Base-by-base conservation (phyloP, 1,140 invertebrate genomes). In the Lordiphosa mommai region DNA sequence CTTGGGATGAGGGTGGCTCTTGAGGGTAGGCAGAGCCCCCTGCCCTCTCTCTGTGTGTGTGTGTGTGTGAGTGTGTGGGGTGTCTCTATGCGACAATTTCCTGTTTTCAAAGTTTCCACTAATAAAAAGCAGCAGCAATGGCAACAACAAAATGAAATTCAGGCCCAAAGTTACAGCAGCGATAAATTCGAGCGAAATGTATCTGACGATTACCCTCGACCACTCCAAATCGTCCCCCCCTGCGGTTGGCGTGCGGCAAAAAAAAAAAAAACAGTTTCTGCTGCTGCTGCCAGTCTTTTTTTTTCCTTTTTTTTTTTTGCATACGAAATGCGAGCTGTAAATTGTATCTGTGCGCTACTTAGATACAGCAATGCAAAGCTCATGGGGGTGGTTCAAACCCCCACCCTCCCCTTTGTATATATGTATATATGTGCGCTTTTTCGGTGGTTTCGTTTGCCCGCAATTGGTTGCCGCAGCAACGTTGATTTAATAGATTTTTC, bases 401-500 rank as follows among this genome's bases (percentile, higher is more conserved):
- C 10, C 20, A 13, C 20, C 8, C 32, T 12, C 12, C n/a, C 10
- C 13, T 23, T 2, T 43, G n/a, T 53, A 1, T 47, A 2, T 65
- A 2, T 37, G 3, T 47, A 2, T 20, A 7, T 56, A 13, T 41
- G 44, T 48, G 44, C 61, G 23, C 12, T 65, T 72, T 86, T 86
- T 86, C 55, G 80, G 80, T 80, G 72, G 74, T 82, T 86, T 86
- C 69, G 82, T 86, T 86, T 86, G 76, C 69, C 82, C 82, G 72
- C 82, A 82, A 86, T 86, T 82, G 82, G 82, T 86, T 86, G 76
- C 82, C 82, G 65, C 65, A 86, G 82, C 82, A 86, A 86, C 82
- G 82, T 86, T 86, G 82, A 86, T 86, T 86, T 86, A 86, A 86
- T 86, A 86, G 82, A 86, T 86, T 86, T 86, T 86, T 86, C 82